These are phyloP conservation scores for Melanogrammus aeglefinus DNA, from an alignment of 2,797 vertebrate genomes.

Conservation along the genomic window DNA sequence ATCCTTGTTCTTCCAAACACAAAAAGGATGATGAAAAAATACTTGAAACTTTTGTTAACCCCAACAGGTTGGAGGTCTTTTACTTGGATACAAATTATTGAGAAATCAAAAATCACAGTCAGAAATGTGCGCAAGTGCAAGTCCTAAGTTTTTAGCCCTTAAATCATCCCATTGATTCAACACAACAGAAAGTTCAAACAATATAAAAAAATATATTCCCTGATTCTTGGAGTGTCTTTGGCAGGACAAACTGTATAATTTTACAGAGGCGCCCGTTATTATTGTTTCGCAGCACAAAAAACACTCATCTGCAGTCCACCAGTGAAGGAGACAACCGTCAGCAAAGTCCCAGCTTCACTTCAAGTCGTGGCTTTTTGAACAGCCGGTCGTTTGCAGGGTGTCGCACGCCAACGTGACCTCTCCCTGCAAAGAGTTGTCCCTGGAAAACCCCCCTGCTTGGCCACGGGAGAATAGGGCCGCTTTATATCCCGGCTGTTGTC, in stretches of 20 bases:
- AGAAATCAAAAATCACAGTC: slow-evolving; percentile 12
- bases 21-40: too few relatives aligned
- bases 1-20: too few relatives aligned
- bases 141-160: background rate
- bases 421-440: background rate
- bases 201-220: slow-evolving; percentile 23
- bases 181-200: background rate
- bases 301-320: background rate
- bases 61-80: slow-evolving; percentile 13
- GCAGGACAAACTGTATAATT: slow-evolving; percentile 14
- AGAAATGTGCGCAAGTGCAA: slow-evolving; percentile 28
- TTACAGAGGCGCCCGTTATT: background rate
- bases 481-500: background rate
- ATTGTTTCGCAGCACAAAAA: background rate
- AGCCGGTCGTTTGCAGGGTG: background rate
- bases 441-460: background rate
- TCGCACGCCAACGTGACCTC: background rate
- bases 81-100: slow-evolving; percentile 21
- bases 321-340: too few relatives aligned
- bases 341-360: too few relatives aligned
- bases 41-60: too few relatives aligned
- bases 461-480: background rate
- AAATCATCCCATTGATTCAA: background rate
- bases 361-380: background rate
- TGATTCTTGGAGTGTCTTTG: slow-evolving; percentile 12